phyloP scores from a whole-genome alignment of 2,113 vertebrate genomes.

The Hemibagrus wyckioides region DNA sequence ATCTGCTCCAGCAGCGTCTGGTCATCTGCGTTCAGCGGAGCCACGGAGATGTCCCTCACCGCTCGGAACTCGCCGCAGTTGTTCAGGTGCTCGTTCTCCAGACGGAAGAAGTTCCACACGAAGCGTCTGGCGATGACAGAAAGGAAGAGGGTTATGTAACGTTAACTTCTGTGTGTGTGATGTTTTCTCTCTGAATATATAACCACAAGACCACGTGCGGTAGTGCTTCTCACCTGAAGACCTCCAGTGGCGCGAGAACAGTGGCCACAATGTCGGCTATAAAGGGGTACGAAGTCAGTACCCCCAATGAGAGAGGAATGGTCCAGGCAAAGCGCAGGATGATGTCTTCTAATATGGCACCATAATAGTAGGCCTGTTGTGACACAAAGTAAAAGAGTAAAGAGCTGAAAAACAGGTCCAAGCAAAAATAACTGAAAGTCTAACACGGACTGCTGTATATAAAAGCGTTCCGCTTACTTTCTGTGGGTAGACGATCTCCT shows the following conservation, averaged over 20 bases:
- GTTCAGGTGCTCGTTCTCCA: slow-evolving; percentile 98
- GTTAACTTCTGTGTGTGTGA: background rate
- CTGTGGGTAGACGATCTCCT: slow-evolving; percentile 98
- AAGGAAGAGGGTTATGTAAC: background rate
- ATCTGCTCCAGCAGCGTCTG: slow-evolving; percentile 97
- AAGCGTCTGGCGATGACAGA: slow-evolving; percentile 79
- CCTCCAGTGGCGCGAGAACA: slow-evolving; percentile 90
- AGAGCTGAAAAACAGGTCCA: background rate
- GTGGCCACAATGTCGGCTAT: slow-evolving; percentile 86
- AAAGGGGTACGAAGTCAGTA: slow-evolving; percentile 61
- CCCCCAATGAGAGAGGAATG: slow-evolving; percentile 83
- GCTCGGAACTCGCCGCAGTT: slow-evolving; percentile 99
- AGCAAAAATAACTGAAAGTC: background rate
- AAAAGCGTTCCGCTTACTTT: slow-evolving; percentile 76
- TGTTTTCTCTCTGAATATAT: background rate
- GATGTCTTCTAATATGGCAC: slow-evolving; percentile 94
- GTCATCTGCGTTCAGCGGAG: slow-evolving; percentile 95
- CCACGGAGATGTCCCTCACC: slow-evolving; percentile 95
- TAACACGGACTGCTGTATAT: background rate
- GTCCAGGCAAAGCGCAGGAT: slow-evolving; percentile 95
- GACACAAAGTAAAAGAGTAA: background rate
- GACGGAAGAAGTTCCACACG: slow-evolving; percentile 98
- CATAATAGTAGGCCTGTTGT: slow-evolving; percentile 91
- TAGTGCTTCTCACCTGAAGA: slow-evolving; percentile 84
- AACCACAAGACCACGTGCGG: background rate